Percentiles rank a stretch among this genome's conserved stretches.
Conservation (phyloP, 2,888 invertebrate species). For the Torymus aiolomorphi region DNA sequence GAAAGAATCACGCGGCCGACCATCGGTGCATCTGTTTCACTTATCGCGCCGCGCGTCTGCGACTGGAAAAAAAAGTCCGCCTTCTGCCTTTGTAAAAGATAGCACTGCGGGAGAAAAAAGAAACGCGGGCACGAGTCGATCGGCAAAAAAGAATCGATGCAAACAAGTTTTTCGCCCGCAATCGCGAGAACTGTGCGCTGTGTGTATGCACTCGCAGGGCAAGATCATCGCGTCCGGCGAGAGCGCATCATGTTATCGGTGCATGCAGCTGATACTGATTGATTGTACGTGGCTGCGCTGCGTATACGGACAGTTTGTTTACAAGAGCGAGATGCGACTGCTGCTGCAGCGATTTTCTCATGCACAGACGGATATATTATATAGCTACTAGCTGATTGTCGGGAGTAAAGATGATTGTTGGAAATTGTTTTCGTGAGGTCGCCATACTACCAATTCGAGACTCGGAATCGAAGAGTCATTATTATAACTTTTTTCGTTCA, state of each 20-base stretch:
- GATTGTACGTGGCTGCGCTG: conserved; percentile 24
- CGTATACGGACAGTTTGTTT: conserved; percentile 39
- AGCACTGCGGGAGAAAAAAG: background rate
- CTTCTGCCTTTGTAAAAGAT: conserved; percentile 35
- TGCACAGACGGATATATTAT: background rate
- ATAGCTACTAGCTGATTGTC: background rate
- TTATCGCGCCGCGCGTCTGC: background rate
- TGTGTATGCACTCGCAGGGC: conserved; percentile 17
- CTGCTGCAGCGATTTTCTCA: background rate
- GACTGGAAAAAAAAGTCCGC: background rate
- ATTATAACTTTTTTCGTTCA: too few relatives aligned
- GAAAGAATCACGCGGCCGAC: conserved; percentile 16
- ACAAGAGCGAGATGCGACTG: conserved; percentile 26
- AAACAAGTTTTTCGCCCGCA: conserved; percentile 49
- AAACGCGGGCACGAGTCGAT: background rate
- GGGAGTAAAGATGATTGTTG: conserved; percentile 7
- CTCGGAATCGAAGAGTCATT: background rate
- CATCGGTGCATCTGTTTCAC: conserved; percentile 29
- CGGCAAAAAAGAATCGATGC: conserved; percentile 30
- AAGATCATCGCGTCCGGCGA: conserved; percentile 43
- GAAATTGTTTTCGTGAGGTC: conserved; percentile 17
- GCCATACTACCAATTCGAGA: background rate
- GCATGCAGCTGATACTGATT: conserved; percentile 49
- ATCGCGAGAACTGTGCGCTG: background rate
- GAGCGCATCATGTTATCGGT: conserved; percentile 24